phyloP scores from a whole-genome alignment of 2,797 vertebrate genomes.

The Rhinichthys osculus region DNA sequence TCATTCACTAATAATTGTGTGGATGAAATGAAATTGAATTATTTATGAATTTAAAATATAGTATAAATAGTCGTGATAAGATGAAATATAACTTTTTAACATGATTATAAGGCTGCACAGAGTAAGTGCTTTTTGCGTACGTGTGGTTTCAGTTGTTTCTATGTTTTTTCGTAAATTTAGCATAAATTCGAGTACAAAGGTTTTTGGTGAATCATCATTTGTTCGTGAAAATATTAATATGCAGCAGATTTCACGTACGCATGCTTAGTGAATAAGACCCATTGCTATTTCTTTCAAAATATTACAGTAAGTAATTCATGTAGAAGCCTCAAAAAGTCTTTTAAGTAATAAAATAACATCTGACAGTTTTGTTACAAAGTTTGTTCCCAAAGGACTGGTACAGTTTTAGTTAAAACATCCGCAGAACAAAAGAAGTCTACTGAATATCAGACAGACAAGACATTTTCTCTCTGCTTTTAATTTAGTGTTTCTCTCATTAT shows the following conservation, averaged over 20 bases:
- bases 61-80: not conserved
- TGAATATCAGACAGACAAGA: conserved; percentile 39
- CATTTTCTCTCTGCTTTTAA: conserved; percentile 20
- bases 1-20: not conserved
- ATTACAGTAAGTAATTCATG: conserved; percentile 34
- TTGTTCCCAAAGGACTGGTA: conserved; percentile 48
- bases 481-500: conserved; percentile 14
- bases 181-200: not conserved
- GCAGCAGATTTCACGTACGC: not conserved
- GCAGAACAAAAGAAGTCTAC: conserved; percentile 46
- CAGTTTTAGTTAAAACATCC: conserved; percentile 49
- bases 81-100: not conserved
- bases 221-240: not conserved
- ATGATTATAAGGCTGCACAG: not conserved
- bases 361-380: conserved; percentile 52
- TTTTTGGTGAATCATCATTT: not conserved
- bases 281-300: conserved; percentile 12
- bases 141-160: not conserved
- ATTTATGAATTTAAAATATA: not conserved
- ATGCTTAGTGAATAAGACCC: conserved; percentile 7
- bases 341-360: conserved; percentile 52
- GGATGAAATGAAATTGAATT: not conserved
- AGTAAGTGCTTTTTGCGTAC: not conserved
- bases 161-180: not conserved
- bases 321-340: conserved; percentile 44